phyloP scores from a whole-genome alignment of 2,888 invertebrate species.

The Sepioteuthis lessoniana region DNA sequence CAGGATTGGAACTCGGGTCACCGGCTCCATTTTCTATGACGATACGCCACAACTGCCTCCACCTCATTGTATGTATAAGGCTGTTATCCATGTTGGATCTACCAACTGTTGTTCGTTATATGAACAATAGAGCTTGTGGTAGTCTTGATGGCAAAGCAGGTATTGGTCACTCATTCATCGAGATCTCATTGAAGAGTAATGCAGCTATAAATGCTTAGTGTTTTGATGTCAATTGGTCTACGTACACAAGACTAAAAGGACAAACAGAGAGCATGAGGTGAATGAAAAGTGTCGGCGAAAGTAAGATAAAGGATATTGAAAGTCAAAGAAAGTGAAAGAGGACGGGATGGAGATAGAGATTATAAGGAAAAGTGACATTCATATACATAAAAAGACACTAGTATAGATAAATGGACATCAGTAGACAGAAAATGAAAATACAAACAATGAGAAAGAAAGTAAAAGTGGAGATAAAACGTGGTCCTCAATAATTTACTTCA shows the following conservation, averaged over 20 bases:
- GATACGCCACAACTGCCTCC: no score
- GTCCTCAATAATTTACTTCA: no score
- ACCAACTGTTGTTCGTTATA: background rate
- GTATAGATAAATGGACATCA: no score
- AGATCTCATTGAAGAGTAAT: background rate
- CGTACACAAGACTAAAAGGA: background rate
- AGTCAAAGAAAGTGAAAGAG: no score
- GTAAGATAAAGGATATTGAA: background rate
- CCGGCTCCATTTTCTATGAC: no score
- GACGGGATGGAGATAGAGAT: no score
- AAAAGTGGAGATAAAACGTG: no score
- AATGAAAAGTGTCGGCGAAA: background rate
- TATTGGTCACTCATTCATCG: background rate
- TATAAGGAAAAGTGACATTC: no score
- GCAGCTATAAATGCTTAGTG: background rate
- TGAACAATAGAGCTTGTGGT: background rate
- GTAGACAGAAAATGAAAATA: no score
- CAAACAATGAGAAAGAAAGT: no score
- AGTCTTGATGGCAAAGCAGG: background rate
- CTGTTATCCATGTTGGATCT: constrained; percentile 4
- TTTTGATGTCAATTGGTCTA: background rate
- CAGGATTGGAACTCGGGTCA: no score
- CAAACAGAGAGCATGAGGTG: background rate
- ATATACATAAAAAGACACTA: no score
- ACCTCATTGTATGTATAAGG: background rate